A percentile compares a stretch with the other conserved stretches of the same genome.
Conservation (phyloP, 2,888 invertebrate species). For the Muscina levida region DNA sequence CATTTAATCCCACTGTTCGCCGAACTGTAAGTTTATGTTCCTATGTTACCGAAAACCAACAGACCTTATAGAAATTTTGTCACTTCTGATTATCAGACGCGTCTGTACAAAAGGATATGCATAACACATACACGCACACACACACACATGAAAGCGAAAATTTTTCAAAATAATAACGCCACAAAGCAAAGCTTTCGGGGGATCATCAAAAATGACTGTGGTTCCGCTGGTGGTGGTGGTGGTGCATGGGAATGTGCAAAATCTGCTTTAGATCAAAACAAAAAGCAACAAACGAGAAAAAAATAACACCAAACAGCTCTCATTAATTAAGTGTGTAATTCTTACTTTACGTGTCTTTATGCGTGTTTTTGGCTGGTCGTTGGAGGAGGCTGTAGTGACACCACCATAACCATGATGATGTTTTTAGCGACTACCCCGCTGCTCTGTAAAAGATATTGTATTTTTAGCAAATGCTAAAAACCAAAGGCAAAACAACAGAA, state of each 20-base stretch:
- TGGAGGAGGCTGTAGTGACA: constrained; percentile 8
- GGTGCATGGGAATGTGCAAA: constrained; percentile 20
- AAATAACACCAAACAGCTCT: too few relatives aligned
- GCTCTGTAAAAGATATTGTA: constrained; percentile 32
- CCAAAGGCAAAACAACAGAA: constrained; percentile 18
- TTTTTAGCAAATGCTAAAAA: constrained; percentile 25
- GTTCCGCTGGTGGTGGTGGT: too few relatives aligned
- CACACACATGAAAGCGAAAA: constrained; percentile 7
- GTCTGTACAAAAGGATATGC: constrained; percentile 29
- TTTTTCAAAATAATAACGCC: background rate
- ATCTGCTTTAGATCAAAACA: constrained; percentile 69
- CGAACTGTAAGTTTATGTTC: background rate
- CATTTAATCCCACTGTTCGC: constrained; percentile 2
- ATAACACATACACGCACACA: constrained; percentile 6
- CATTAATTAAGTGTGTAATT: constrained; percentile 79
- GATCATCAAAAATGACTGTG: background rate
- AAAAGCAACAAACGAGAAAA: too few relatives aligned
- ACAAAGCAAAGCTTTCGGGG: background rate
- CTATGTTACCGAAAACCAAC: constrained; percentile 33
- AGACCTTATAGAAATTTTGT: constrained; percentile 63
- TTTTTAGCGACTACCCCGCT: background rate
- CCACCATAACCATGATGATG: constrained; percentile 14
- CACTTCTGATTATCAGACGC: constrained; percentile 53
- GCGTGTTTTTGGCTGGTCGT: constrained; percentile 3
- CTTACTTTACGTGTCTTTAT: constrained; percentile 62